A percentile compares a stretch with the other conserved stretches of the same genome.
Conservation (phyloP, 2,113 vertebrate species). For the Raphicerus campestris region DNA sequence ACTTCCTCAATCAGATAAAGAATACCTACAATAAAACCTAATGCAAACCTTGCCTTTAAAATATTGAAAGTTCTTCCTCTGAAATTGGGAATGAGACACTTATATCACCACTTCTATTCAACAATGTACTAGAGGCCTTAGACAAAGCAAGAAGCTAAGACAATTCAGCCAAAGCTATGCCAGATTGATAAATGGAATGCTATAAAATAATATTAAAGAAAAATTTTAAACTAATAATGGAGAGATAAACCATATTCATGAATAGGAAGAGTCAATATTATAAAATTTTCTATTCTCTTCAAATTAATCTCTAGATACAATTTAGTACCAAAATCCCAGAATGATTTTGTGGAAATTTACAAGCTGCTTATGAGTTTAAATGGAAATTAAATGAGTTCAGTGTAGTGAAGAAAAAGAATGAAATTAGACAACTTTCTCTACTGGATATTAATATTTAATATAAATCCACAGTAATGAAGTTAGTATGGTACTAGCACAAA, state of each 20-base stretch:
- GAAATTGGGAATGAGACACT: neutral
- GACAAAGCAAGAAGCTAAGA: slow-evolving; percentile 13
- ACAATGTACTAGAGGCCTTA: neutral
- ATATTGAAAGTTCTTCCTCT: neutral
- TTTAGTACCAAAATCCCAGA: neutral
- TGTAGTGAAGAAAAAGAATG: neutral
- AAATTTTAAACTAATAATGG: neutral
- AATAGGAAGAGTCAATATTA: neutral
- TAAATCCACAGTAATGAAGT: neutral
- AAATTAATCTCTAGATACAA: neutral
- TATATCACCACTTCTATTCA: neutral
- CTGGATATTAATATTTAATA: neutral
- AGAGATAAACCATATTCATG: neutral
- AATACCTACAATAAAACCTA: neutral
- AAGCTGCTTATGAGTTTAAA: slow-evolving; percentile 7
- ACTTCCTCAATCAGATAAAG: neutral
- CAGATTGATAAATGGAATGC: neutral
- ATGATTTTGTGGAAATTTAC: slow-evolving; percentile 10
- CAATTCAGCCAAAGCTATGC: neutral
- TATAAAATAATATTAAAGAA: neutral
- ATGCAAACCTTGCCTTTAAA: neutral
- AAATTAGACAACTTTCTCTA: neutral
- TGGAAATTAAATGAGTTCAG: neutral
- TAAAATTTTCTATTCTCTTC: neutral
- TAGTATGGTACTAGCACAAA: neutral